Evolutionary conservation across 2,113 vertebrate species (phyloP), one percentile per base, ranked within the genome.

Genomic region (Zosterops borbonicus): DNA sequence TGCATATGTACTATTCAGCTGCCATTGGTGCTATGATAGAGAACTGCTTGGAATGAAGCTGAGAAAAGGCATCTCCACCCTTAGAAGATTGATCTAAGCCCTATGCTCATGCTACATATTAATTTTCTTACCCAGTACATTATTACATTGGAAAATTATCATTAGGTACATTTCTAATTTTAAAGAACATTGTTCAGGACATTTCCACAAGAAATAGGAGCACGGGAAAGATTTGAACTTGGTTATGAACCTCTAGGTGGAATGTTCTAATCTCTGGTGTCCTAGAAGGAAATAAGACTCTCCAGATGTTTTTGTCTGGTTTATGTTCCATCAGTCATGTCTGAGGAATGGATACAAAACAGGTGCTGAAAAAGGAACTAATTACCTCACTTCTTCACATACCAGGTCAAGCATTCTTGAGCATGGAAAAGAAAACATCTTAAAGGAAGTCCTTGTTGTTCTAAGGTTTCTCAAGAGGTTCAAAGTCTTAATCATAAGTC

Each of bases 221-320:
- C 10, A 39, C 3, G 12, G 16, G 12, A 70, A 91, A 65, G 20
- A 39, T 6, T 27, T 69, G 9, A 86, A 74, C 4, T 3, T 55
- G 4, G 2, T 50, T 65, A 47, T 39, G 14, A 50, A 19, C 12
- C 67, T 65, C 12, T 10, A 65, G 7, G 1, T 58, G 31, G 9
- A 67, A 50, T 29, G 9, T 0, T 81, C 5, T 37, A 10, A 19
- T 68, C 2, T 65, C 17, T 65, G 25, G 9, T 42, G 4, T 29
- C 11, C 16, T 50, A 20, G 15, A 74, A 84, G 33, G 15, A 65
- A 67, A 23, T 14, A 35, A 24, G 4, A 4, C 4, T 31, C 82
- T 73, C 22, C 22, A 42, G 31, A 21, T 21, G 1, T 0, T 37
- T 63, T 69, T 69, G 0, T 35, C n/a, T 46, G 12, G 8, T 3